These are phyloP conservation scores for Eupithecia abbreviata DNA, from an alignment of 2,888 invertebrate species.

Conservation along the genomic window DNA sequence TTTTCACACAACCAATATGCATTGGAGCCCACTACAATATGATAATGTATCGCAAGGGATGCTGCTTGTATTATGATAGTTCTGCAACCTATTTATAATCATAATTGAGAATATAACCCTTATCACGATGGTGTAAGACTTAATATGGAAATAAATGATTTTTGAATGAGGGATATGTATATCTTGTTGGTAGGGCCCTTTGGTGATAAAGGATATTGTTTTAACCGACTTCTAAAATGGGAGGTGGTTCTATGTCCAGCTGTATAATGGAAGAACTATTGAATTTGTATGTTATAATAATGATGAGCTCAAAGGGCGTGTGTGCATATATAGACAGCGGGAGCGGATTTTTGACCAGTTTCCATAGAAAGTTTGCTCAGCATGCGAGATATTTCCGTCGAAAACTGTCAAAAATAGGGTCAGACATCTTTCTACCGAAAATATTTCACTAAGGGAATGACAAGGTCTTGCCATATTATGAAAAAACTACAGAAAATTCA, in stretches of 20 bases:
- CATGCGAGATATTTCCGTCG: background rate
- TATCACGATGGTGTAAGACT: conserved; percentile 33
- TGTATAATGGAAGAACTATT: background rate
- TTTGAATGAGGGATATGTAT: conserved; percentile 8
- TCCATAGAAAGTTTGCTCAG: background rate
- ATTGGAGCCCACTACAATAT: conserved; percentile 31
- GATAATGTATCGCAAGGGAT: conserved; percentile 38
- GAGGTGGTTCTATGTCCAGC: background rate
- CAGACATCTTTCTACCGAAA: background rate
- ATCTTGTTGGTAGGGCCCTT: background rate
- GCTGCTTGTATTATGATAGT: conserved; percentile 33
- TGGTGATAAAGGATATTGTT: background rate
- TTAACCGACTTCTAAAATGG: background rate
- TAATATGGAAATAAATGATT: background rate
- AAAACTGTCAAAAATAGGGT: background rate
- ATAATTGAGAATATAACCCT: conserved; percentile 33
- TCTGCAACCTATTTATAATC: conserved; percentile 39
- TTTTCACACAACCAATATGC: conserved; percentile 39
- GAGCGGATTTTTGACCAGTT: background rate
- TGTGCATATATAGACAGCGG: background rate
- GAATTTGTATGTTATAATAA: no score
- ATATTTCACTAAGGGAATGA: background rate
- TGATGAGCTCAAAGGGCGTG: background rate
- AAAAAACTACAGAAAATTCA: background rate
- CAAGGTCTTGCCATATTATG: background rate